Conservation (phyloP, 2,113 vertebrate species). For the Tamias sibiricus region DNA sequence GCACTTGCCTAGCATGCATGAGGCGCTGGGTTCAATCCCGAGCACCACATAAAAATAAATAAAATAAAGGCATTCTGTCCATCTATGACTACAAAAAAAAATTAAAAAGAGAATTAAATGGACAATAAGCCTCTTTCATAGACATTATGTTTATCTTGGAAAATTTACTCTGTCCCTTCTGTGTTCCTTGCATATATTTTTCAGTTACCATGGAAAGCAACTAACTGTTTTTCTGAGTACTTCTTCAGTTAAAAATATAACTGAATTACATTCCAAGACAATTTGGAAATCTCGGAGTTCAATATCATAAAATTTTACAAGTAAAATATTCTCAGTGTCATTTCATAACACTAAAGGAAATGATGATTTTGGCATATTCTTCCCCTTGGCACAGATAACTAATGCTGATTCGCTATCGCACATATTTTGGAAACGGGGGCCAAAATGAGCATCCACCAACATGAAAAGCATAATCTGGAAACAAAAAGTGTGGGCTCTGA, state of each 20-base stretch:
- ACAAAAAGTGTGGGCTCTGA: background rate
- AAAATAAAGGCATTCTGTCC: too few species aligned
- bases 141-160: background rate
- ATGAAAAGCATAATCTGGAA: constrained; percentile 31
- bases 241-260: background rate
- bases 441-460: constrained; percentile 34
- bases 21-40: too few species aligned
- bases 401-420: background rate
- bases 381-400: constrained; percentile 8
- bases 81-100: too few species aligned
- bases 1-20: too few species aligned
- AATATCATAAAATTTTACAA: constrained; percentile 31
- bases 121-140: background rate
- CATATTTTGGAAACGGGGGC: background rate
- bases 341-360: background rate
- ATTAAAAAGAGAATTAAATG: background rate
- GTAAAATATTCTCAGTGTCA: constrained; percentile 28
- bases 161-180: background rate
- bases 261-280: constrained; percentile 28
- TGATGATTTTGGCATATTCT: background rate
- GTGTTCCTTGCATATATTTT: background rate
- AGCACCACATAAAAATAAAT: too few species aligned
- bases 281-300: background rate
- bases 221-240: background rate
- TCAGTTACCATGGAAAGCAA: background rate